A percentile compares a stretch with the other conserved stretches of the same genome.
Evolutionary conservation across 2,113 vertebrate species (phyloP).

Genomic region (Helogale parvula): DNA sequence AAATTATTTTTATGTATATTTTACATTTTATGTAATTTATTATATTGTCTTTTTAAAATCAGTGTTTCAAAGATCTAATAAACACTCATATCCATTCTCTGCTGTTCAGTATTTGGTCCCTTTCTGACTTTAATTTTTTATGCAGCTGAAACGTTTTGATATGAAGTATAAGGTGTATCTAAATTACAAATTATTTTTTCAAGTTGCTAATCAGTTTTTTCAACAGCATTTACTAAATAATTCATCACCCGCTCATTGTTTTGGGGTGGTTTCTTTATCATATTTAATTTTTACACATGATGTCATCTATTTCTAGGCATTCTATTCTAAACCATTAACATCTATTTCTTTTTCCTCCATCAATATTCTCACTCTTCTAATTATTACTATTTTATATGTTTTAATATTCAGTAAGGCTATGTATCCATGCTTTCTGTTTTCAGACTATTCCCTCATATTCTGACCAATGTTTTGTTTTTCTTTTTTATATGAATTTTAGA

Average conservation of each 20-base stretch:
- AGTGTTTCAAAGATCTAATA: conserved; percentile 21
- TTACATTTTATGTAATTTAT: neutral
- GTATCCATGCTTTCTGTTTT: neutral
- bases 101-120: neutral
- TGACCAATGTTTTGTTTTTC: neutral
- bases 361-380: conserved; percentile 16
- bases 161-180: conserved; percentile 13
- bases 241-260: neutral
- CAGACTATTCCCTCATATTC: neutral
- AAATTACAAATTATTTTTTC: conserved; percentile 55
- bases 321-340: conserved; percentile 6
- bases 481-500: conserved; percentile 10
- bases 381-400: conserved; percentile 29
- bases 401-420: neutral
- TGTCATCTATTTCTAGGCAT: neutral
- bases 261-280: neutral
- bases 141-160: conserved; percentile 30
- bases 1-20: neutral
- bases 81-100: neutral
- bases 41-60: conserved; percentile 43
- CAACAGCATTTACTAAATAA: neutral
- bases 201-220: conserved; percentile 42
- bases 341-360: neutral
- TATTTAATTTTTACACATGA: conserved; percentile 14
- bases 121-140: conserved; percentile 1